A percentile compares a stretch with the other conserved stretches of the same genome.
Evolutionary conservation across 2,888 invertebrate genomes (phyloP).

Genomic region (Parnassius glacialis): DNA sequence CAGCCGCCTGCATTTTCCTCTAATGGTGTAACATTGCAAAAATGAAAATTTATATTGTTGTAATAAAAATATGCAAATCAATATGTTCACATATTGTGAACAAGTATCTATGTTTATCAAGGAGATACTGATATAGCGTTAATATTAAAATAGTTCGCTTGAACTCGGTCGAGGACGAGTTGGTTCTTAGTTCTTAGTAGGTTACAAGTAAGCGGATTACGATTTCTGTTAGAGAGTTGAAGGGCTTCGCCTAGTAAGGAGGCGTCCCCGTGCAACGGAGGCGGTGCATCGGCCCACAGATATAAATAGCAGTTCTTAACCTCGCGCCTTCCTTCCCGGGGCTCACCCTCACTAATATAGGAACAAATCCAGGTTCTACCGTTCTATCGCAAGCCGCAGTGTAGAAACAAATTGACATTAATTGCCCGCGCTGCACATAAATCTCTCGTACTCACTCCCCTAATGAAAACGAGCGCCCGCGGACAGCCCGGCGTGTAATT

Average conservation of each 20-base stretch:
- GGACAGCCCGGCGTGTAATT: neutral
- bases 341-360: neutral
- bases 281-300: neutral
- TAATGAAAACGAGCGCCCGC: neutral
- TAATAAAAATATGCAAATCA: no score
- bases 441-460: neutral
- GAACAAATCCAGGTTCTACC: neutral
- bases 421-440: neutral
- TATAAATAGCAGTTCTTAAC: neutral
- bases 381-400: neutral
- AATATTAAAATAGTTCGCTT: neutral
- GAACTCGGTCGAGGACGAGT: constrained; percentile 1
- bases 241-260: neutral
- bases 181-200: neutral
- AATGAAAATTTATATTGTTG: no score
- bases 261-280: neutral
- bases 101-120: no score
- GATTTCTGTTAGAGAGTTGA: neutral
- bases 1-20: neutral
- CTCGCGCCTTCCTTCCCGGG: neutral
- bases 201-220: neutral
- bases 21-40: neutral
- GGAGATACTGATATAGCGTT: neutral
- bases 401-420: neutral
- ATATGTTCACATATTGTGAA: no score